Conservation (phyloP, 2,797 vertebrate species). For the Myioborus melanocephalus region DNA sequence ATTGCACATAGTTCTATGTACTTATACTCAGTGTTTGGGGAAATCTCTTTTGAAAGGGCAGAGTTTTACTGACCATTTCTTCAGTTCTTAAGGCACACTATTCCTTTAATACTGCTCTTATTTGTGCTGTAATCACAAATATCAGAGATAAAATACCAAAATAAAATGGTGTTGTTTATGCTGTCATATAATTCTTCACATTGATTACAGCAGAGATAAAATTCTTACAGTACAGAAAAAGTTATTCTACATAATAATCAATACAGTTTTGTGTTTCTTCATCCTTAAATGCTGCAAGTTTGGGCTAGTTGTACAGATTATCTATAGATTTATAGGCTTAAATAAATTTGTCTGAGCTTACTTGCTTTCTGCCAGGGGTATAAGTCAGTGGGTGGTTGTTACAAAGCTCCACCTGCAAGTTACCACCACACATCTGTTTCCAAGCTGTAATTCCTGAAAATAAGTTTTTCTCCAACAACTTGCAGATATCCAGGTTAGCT, state of each 20-base stretch:
- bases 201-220: not conserved
- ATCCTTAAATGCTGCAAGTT: not conserved
- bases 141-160: not conserved
- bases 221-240: not conserved
- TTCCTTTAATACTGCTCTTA: not conserved
- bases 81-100: not conserved
- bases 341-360: not conserved
- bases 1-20: not conserved
- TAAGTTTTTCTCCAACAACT: not conserved
- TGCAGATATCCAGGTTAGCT: not conserved
- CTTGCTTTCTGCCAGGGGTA: not conserved
- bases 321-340: not conserved
- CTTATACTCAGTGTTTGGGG: not conserved
- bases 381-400: not conserved
- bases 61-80: not conserved
- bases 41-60: not conserved
- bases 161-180: not conserved
- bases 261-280: not conserved
- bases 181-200: not conserved
- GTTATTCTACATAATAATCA: not conserved
- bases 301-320: not conserved
- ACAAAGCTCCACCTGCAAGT: not conserved
- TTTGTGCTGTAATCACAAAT: not conserved
- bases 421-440: not conserved
- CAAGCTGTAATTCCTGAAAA: not conserved